Conservation (phyloP, 2,888 invertebrate species). For the Mesorhabditis belari region DNA sequence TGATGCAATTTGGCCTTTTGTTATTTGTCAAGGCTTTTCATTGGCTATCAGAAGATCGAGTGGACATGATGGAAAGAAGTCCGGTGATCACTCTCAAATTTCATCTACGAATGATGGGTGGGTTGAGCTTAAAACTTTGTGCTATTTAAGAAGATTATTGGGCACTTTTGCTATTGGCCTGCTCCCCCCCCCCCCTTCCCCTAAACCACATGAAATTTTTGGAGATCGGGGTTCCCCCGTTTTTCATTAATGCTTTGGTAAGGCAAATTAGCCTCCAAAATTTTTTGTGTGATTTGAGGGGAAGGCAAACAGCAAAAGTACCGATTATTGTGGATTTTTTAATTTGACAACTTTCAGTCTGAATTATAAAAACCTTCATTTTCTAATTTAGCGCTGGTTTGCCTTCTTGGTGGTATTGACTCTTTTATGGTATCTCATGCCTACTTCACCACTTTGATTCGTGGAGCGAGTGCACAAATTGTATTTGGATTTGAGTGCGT, state of each 20-base stretch:
- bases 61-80: constrained; percentile 99
- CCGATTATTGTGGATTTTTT: too few relatives aligned
- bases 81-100: constrained; percentile 91
- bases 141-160: background rate
- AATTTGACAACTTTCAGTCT: too few relatives aligned
- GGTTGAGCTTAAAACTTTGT: too few relatives aligned
- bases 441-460: constrained; percentile 84
- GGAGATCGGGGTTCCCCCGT: background rate
- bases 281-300: too few relatives aligned
- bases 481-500: constrained; percentile 89
- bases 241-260: too few relatives aligned
- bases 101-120: constrained; percentile 78
- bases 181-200: too few relatives aligned
- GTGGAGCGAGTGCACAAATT: constrained; percentile 92
- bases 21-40: constrained; percentile 90
- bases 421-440: constrained; percentile 81
- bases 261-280: too few relatives aligned
- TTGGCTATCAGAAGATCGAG: constrained; percentile 97
- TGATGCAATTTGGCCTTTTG: constrained; percentile 88
- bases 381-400: constrained; percentile 65
- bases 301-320: too few relatives aligned
- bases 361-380: too few relatives aligned
- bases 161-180: too few relatives aligned
- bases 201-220: too few relatives aligned
- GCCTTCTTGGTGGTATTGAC: constrained; percentile 75